A percentile compares a stretch with the other conserved stretches of the same genome.
phyloP scores from a whole-genome alignment of 2,888 invertebrate species.

The Sinohyriopsis cumingii region DNA sequence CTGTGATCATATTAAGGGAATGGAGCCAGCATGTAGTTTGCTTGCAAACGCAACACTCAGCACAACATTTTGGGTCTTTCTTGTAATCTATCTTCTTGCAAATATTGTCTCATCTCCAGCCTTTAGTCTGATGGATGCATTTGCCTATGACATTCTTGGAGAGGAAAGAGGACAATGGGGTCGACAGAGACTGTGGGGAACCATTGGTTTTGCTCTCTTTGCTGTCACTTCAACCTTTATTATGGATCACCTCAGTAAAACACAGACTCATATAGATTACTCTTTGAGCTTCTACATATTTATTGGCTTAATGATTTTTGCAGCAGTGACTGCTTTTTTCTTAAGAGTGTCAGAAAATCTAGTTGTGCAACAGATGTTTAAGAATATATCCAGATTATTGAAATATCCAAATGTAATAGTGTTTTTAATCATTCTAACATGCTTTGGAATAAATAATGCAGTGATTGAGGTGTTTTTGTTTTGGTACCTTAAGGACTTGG shows the following conservation, averaged over 20 bases:
- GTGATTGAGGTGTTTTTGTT: constrained; percentile 92
- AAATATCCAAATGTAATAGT: constrained; percentile 85
- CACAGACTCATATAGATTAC: constrained; percentile 39
- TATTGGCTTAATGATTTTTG: constrained; percentile 80
- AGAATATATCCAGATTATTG: constrained; percentile 83
- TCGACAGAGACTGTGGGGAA: constrained; percentile 89
- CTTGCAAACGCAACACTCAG: constrained; percentile 16
- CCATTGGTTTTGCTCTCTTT: constrained; percentile 83
- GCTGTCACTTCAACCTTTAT: constrained; percentile 64
- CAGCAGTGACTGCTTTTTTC: constrained; percentile 79
- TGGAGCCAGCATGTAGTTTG: constrained; percentile 15
- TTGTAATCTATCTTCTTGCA: constrained; percentile 84
- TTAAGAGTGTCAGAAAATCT: constrained; percentile 50
- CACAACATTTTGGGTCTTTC: constrained; percentile 84
- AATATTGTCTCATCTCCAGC: constrained; percentile 87
- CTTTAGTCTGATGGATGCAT: constrained; percentile 91
- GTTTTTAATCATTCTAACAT: constrained; percentile 86
- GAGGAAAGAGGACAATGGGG: constrained; percentile 80
- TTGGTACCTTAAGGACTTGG: constrained; percentile 79
- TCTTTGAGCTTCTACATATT: constrained; percentile 60
- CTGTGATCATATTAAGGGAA: constrained; percentile 26
- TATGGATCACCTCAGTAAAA: constrained; percentile 50
- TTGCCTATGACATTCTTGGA: constrained; percentile 88
- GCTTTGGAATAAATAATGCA: constrained; percentile 89
- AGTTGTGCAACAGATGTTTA: constrained; percentile 74